Evolutionary conservation across 2,888 invertebrate species (phyloP), one percentile per base, ranked within the genome.

Genomic region (Pollenia amentaria): DNA sequence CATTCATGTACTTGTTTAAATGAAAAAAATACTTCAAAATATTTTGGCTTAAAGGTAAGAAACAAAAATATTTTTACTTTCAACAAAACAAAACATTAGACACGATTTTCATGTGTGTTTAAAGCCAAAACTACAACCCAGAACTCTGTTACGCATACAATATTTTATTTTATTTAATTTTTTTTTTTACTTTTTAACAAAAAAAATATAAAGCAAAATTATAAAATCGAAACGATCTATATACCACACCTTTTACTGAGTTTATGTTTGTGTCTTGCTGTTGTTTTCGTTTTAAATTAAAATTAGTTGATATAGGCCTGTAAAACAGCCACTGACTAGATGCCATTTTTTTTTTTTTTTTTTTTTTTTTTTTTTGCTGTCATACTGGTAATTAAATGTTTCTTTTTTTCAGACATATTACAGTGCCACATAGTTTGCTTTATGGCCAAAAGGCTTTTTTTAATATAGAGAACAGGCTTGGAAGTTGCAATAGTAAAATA

Each of bases 351-450:
- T n/a, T 10, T 55, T 72, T 16, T 64, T 64, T 44, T 44, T 64
- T 18, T 51, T 16, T 3, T 67, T 3, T 67, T 76, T 60, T 67
- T 60, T 60, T 51, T 18, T 44, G 51, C 60, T 84, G 80, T 87
- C 84, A 80, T 55, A 78, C 62, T 67, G 77, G 80, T 84, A 87
- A 87, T 87, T 87, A 87, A 87, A 84, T 84, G 44, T 53, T 72
- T 79, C 57, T n/a, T 29, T 51, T 29, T 69, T 48, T 55, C 67
- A 38, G 29, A 69, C 73, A 62, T 55, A 29, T 65, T 44, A 48
- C 18, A 38, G 55, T 29, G 16, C 40, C 16, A 40, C 53, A 53
- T 65, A 69, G 60, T 46, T 69, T 21, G 55, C 11, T 62, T 72
- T 53, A 65, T 64, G 76, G 75, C 78, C 64, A 75, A 70, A 70